phyloP scores from a whole-genome alignment of 2,797 vertebrate genomes.

The Cottoperca gobio region DNA sequence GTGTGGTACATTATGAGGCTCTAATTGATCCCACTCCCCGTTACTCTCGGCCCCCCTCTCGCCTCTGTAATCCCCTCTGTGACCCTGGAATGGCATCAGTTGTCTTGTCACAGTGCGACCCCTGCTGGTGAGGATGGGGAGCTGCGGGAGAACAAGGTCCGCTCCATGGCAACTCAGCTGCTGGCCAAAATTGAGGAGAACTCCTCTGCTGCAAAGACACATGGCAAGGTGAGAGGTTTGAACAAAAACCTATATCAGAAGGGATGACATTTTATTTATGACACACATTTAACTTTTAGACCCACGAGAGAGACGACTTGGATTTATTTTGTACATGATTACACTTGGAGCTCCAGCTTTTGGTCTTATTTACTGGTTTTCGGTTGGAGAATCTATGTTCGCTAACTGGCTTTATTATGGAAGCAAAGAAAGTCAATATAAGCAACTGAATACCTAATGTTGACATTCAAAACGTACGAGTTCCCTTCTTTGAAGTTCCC shows the following conservation, averaged over 20 bases:
- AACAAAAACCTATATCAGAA: background rate
- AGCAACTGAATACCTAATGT: background rate
- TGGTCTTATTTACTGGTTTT: no score
- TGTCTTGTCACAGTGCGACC: slow-evolving; percentile 84
- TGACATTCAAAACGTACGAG: background rate
- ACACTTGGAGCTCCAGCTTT: no score
- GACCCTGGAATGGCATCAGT: slow-evolving; percentile 37
- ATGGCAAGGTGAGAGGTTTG: slow-evolving; percentile 84
- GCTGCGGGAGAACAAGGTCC: slow-evolving; percentile 92
- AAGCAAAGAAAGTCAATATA: background rate
- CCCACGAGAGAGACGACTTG: background rate
- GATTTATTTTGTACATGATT: no score
- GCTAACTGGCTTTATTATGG: background rate
- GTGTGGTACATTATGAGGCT: background rate
- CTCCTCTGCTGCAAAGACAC: slow-evolving; percentile 74
- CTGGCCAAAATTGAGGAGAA: slow-evolving; percentile 96
- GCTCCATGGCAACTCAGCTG: slow-evolving; percentile 94
- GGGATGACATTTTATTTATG: background rate
- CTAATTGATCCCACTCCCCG: background rate
- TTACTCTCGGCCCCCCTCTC: background rate
- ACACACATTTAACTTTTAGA: background rate
- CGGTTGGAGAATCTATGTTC: background rate
- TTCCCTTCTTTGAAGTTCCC: no score
- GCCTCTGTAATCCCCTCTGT: background rate
- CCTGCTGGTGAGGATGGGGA: slow-evolving; percentile 81